A percentile compares a stretch with the other conserved stretches of the same genome.
Evolutionary conservation across 2,797 vertebrate species (phyloP).

Genomic region (Ara ararauna): DNA sequence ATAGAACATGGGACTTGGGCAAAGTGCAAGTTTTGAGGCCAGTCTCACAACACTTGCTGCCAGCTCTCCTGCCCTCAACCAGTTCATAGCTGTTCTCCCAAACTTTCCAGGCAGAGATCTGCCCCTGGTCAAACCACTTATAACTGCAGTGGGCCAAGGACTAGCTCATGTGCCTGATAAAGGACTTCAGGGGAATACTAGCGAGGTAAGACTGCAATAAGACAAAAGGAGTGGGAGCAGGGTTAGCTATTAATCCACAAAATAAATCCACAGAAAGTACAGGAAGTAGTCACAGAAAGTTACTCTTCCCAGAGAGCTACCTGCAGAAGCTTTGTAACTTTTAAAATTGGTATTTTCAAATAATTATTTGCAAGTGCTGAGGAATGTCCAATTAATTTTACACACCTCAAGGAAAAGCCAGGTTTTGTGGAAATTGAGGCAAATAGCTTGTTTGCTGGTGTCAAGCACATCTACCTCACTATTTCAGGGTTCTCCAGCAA

Average conservation of each 20-base stretch:
- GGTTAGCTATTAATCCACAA: background rate
- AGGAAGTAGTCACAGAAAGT: background rate
- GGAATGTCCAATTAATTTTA: background rate
- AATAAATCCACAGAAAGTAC: background rate
- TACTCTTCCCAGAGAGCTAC: background rate
- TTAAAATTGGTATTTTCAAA: background rate
- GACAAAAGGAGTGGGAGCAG: background rate
- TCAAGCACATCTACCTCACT: background rate
- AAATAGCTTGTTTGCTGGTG: background rate
- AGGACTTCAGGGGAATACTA: background rate
- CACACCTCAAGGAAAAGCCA: background rate
- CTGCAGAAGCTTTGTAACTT: background rate
- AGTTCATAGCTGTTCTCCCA: background rate
- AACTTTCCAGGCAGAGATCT: background rate
- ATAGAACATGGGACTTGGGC: fast-evolving
- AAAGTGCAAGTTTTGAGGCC: background rate
- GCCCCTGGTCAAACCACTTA: background rate
- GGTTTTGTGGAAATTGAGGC: background rate
- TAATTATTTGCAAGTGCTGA: background rate
- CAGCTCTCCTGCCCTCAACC: background rate
- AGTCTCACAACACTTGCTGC: background rate
- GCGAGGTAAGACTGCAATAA: fast-evolving
- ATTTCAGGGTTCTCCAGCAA: background rate
- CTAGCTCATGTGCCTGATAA: background rate
- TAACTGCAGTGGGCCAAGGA: background rate